Percentiles rank a stretch among this genome's conserved stretches.
Conservation (phyloP, 2,113 vertebrate species). For the Hirundichthys speculiger region DNA sequence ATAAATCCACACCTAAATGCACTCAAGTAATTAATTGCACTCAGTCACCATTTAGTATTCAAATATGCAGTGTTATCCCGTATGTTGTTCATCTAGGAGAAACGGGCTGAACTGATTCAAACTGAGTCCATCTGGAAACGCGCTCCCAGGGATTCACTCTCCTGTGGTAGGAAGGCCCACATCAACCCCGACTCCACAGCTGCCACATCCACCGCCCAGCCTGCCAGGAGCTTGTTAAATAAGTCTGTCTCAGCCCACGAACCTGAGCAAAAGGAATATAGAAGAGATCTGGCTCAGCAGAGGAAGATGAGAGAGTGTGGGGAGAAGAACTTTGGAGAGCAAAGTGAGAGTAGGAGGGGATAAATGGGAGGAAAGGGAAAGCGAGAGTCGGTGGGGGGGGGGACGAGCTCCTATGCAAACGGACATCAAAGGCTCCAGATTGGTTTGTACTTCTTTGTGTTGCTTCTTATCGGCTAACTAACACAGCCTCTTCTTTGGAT, state of each 20-base stretch:
- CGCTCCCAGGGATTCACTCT: constrained; percentile 70
- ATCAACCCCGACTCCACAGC: constrained; percentile 65
- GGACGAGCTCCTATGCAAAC: constrained; percentile 46
- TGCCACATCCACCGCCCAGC: constrained; percentile 65
- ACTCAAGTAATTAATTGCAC: constrained; percentile 67
- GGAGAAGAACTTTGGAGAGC: constrained; percentile 58
- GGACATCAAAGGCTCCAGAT: constrained; percentile 60
- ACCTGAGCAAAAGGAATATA: constrained; percentile 57
- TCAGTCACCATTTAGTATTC: constrained; percentile 62
- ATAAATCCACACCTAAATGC: constrained; percentile 52
- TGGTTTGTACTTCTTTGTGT: constrained; percentile 45
- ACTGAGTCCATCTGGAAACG: constrained; percentile 75
- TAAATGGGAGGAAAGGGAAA: constrained; percentile 46
- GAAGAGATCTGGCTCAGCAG: constrained; percentile 51
- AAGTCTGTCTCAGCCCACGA: constrained; percentile 61
- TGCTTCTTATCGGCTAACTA: constrained; percentile 41
- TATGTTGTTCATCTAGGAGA: constrained; percentile 61
- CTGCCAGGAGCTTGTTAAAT: constrained; percentile 71
- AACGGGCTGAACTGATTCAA: constrained; percentile 70
- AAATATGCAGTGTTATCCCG: constrained; percentile 66
- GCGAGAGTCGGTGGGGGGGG: constrained; percentile 39
- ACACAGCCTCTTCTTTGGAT: constrained; percentile 20
- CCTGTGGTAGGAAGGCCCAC: constrained; percentile 59
- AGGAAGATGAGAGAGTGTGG: constrained; percentile 49
- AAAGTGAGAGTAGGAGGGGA: constrained; percentile 52